These are phyloP conservation scores for Brachyalestes nurse DNA, from an alignment of 2,797 vertebrate species.

Conservation along the genomic window DNA sequence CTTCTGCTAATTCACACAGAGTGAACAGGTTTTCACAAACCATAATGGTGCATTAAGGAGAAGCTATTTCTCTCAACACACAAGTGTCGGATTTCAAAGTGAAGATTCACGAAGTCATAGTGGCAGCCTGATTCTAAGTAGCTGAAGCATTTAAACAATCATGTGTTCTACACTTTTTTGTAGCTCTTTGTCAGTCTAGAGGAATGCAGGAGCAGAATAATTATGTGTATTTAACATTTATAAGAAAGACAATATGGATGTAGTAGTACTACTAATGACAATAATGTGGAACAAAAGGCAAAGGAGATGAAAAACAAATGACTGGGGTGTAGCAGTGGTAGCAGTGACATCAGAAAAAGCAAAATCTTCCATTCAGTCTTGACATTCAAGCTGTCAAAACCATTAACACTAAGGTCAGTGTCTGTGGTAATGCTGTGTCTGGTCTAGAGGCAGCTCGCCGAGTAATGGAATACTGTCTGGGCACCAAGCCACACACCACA, in stretches of 20 bases:
- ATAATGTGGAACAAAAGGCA: background rate
- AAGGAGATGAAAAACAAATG: background rate
- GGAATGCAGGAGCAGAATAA: background rate
- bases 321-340: background rate
- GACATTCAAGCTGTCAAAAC: background rate
- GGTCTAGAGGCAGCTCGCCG: background rate
- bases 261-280: background rate
- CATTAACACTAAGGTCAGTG: background rate
- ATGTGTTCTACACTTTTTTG: background rate
- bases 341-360: background rate
- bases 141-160: background rate
- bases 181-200: background rate
- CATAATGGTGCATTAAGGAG: background rate
- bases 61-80: background rate
- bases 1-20: background rate
- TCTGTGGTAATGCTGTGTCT: background rate
- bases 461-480: background rate
- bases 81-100: background rate
- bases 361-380: background rate
- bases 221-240: too few species aligned
- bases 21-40: background rate
- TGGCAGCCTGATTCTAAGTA: background rate
- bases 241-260: too few species aligned
- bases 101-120: background rate
- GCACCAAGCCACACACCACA: background rate